Evolutionary conservation across 2,888 invertebrate species (phyloP), one percentile per base, ranked within the genome.

Genomic region (Standfussiana lucernea): DNA sequence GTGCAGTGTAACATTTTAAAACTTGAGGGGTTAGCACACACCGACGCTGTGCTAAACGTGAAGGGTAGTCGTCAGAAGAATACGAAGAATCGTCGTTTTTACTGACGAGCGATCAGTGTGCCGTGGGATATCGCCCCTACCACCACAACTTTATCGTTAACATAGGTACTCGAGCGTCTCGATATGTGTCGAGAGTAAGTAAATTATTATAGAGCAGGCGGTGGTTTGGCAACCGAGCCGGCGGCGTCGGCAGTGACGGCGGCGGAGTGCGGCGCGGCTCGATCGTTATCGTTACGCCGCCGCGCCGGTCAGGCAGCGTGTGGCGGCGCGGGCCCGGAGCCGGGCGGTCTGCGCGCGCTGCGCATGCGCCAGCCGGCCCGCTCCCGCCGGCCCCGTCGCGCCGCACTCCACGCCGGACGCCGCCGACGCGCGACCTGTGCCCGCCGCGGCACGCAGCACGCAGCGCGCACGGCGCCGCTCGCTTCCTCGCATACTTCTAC

Each of bases 361-460:
- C 56, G 76, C 67, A 50, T 66, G 79, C 69, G 69, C 79, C 68
- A 32, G 24, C 53, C 28, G 79, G 59, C 70, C 47, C 53, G 71
- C 53, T 77, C 24, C 67, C 64, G 61, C 70, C 70, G 71, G 53
- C 56, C 32, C 75, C 77, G 42, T 47, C 81, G 85, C 76, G 80
- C 82, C 62, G 80, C 81, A 81, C 79, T 72, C 66, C 78, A 76
- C 70, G 85, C 72, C 79, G 72, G 77, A 62, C 77, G 77, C 84
- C 77, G 64, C 68, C 69, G 66, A 71, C 73, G 79, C 77, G 75
- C 67, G 75, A 32, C 5, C 70, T 64, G 77, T 42, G 71, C 71
- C 70, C 81, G 70, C 75, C 73, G 83, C 64, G 40, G 40, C 45
- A 28, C 37, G 42, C n/a, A 45, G 69, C 62, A 56, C 61, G 59